Evolutionary conservation across 30 jellyfish, hydroid and myxozoan genomes (phyloP).

Genomic region (Phacellophora camtschatica): DNA sequence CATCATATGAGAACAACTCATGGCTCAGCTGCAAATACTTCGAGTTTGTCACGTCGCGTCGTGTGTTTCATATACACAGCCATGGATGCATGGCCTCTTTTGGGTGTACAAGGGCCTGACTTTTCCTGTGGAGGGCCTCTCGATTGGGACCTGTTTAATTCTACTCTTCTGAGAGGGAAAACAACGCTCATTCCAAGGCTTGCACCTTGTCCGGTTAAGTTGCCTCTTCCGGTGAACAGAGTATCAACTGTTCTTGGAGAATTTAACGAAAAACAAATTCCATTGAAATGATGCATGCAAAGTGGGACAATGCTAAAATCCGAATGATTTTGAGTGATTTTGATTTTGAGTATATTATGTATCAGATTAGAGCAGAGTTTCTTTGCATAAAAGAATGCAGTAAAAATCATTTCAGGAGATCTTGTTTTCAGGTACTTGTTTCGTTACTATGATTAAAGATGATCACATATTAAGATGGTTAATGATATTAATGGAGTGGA

Average conservation of each 20-base stretch:
- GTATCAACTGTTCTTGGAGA: conserved; percentile 39
- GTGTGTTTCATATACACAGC: conserved; percentile 65
- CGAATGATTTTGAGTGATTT: too few species aligned
- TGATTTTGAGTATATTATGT: too few species aligned
- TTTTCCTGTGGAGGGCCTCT: conserved; percentile 65
- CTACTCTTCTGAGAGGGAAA: conserved; percentile 63
- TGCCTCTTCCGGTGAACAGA: conserved; percentile 61
- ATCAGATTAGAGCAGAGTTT: too few species aligned
- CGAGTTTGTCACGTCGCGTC: conserved; percentile 50
- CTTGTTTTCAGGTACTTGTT: too few species aligned
- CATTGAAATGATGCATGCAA: background rate
- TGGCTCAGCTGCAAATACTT: conserved; percentile 74
- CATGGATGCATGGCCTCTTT: conserved; percentile 89
- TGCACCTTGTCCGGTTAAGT: conserved; percentile 57
- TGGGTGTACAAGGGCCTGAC: conserved; percentile 79
- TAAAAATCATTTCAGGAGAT: too few species aligned
- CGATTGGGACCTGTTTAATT: conserved; percentile 54
- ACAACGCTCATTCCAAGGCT: conserved; percentile 58
- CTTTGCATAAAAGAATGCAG: too few species aligned
- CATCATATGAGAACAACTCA: conserved; percentile 73
- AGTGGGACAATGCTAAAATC: too few species aligned
- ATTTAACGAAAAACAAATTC: background rate
- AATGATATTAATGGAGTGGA: too few species aligned
- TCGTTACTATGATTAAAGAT: too few species aligned
- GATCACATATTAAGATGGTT: too few species aligned